A percentile compares a stretch with the other conserved stretches of the same genome.
Evolutionary conservation across 2,113 vertebrate genomes (phyloP).

Genomic region (Panurus biarmicus): DNA sequence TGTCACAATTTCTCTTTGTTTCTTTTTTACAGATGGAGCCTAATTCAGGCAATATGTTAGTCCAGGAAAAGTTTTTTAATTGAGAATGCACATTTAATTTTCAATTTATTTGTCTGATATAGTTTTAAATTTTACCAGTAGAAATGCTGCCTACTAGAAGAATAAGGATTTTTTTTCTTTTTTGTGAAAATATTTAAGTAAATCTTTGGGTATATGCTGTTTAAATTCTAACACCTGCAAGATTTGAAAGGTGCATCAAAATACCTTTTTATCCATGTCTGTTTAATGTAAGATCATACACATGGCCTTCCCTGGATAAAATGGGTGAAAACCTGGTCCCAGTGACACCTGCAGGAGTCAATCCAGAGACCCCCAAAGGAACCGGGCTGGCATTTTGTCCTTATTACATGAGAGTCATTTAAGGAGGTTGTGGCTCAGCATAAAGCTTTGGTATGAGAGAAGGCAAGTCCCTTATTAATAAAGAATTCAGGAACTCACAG

Average conservation of each 20-base stretch:
- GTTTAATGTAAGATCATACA: not conserved
- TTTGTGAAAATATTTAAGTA: not conserved
- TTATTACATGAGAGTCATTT: not conserved
- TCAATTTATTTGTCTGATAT: not conserved
- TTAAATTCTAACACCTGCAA: not conserved
- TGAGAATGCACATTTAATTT: not conserved
- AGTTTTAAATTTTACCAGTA: not conserved
- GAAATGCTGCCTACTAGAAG: not conserved
- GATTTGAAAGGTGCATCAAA: not conserved
- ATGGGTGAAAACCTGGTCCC: not conserved
- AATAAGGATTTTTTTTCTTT: not conserved
- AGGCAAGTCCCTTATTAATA: not conserved
- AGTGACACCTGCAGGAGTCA: not conserved
- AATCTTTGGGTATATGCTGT: not conserved
- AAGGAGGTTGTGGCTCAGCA: not conserved
- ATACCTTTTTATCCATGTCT: not conserved
- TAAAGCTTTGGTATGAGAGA: not conserved
- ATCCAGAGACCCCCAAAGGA: not conserved
- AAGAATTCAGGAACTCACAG: not conserved
- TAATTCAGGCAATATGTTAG: conserved; percentile 5
- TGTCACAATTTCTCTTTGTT: conserved; percentile 42
- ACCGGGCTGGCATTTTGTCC: not conserved
- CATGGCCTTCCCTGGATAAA: not conserved
- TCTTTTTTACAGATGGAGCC: not conserved
- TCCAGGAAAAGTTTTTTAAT: not conserved